Evolutionary conservation across 2,888 invertebrate genomes (phyloP).

Genomic region (Noctua janthe): DNA sequence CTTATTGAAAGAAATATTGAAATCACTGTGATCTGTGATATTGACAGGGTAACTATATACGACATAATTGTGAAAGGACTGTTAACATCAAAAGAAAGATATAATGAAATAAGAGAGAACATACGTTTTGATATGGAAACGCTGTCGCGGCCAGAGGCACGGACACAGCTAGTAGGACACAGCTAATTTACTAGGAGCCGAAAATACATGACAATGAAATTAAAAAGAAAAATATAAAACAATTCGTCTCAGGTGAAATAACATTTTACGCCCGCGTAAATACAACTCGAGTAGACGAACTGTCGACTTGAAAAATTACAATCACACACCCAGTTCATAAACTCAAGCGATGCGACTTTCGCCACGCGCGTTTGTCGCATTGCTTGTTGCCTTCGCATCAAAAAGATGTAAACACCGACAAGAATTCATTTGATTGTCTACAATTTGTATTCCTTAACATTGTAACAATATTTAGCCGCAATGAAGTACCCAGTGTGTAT

Average conservation of each 20-base stretch:
- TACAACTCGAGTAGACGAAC: slow-evolving; percentile 30
- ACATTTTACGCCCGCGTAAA: slow-evolving; percentile 37
- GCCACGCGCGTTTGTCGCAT: background rate
- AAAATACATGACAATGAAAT: slow-evolving; percentile 57
- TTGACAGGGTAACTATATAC: background rate
- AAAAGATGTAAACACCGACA: background rate
- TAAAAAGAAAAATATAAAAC: slow-evolving; percentile 20
- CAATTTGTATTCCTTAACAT: background rate
- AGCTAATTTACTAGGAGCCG: slow-evolving; percentile 8
- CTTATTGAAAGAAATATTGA: no score
- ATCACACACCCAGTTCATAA: background rate
- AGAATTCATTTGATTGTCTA: background rate
- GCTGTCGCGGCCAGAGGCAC: background rate
- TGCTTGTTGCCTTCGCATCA: background rate
- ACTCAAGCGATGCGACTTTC: background rate
- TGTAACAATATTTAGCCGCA: background rate
- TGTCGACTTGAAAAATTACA: slow-evolving; percentile 41
- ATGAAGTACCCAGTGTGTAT: background rate
- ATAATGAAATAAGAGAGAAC: background rate
- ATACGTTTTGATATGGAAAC: background rate
- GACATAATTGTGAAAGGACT: background rate
- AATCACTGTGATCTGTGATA: background rate
- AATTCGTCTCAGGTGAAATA: slow-evolving; percentile 49
- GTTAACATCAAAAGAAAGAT: background rate
- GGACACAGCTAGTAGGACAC: slow-evolving; percentile 11